Evolutionary conservation across 1,140 invertebrate species (phyloP).

Genomic region (Oreohelix idahoensis): DNA sequence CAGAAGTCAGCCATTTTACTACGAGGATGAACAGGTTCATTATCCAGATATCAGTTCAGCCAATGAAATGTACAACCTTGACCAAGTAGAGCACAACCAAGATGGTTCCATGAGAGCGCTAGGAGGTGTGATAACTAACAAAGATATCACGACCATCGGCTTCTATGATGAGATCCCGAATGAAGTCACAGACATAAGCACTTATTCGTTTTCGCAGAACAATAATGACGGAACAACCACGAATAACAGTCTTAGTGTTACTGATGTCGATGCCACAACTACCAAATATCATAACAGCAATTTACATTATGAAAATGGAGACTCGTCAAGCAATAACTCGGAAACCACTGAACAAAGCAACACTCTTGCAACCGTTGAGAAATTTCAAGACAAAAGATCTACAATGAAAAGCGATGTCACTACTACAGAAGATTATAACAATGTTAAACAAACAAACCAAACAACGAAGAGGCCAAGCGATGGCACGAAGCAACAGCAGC

Average conservation of each 20-base stretch:
- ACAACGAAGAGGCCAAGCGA: not conserved
- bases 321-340: not conserved
- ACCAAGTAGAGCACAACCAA: not conserved
- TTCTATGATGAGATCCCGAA: not conserved
- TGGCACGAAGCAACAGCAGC: too few relatives aligned
- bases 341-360: not conserved
- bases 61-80: not conserved
- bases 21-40: not conserved
- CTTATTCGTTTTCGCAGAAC: not conserved
- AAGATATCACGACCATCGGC: not conserved
- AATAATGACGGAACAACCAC: not conserved
- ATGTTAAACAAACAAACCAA: not conserved
- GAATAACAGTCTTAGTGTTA: not conserved
- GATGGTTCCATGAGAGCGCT: slow-evolving; percentile 15
- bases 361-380: not conserved
- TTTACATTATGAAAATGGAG: not conserved
- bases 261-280: not conserved
- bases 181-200: not conserved
- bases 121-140: not conserved
- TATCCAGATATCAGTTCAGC: not conserved
- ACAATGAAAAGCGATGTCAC: too few relatives aligned
- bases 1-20: not conserved
- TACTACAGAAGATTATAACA: not conserved
- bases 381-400: not conserved
- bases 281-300: not conserved